phyloP scores from a whole-genome alignment of 2,113 vertebrate species.

The Crotophaga sulcirostris region DNA sequence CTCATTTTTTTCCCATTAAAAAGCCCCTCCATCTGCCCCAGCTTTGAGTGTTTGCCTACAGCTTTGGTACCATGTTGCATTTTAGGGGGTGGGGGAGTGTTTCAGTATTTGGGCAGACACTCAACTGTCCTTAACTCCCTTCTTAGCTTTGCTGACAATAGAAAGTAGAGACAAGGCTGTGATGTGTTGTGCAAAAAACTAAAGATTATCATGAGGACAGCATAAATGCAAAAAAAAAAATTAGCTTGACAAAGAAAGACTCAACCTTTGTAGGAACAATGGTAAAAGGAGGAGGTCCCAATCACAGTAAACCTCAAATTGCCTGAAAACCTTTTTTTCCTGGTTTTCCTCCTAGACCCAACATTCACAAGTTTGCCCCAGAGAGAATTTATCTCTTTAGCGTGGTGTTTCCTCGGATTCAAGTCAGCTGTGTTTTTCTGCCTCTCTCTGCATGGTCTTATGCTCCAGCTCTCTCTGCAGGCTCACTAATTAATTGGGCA shows the following conservation, averaged over 20 bases:
- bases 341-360: not conserved
- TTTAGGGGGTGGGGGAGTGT: not conserved
- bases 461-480: not conserved
- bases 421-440: not conserved
- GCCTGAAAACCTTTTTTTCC: not conserved
- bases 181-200: not conserved
- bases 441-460: not conserved
- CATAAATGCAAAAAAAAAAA: not conserved
- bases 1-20: not conserved
- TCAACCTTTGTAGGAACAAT: not conserved
- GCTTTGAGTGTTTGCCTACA: not conserved
- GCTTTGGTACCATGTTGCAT: not conserved
- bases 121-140: not conserved
- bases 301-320: not conserved
- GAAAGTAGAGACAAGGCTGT: not conserved
- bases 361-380: not conserved
- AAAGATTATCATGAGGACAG: not conserved
- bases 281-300: not conserved
- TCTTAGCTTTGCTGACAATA: not conserved
- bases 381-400: not conserved
- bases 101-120: not conserved
- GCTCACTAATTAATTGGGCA: constrained; percentile 11
- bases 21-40: not conserved
- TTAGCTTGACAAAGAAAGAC: not conserved
- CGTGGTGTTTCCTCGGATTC: rapidly evolving